Base-by-base conservation (phyloP, 37 sponge, comb jelly and placozoan species). In the Beroe forskalii region DNA sequence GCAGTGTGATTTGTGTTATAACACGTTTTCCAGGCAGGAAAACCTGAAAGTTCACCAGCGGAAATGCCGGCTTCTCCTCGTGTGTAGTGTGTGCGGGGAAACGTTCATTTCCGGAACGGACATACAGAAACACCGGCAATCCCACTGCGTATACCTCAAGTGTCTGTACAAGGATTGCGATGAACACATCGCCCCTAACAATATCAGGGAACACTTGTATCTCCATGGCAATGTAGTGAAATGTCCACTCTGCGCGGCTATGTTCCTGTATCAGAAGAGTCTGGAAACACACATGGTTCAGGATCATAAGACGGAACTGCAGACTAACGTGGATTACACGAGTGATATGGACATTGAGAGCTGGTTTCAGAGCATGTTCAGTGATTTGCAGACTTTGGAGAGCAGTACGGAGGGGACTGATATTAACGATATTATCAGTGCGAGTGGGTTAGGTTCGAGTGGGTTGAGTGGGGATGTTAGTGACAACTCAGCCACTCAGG, bases 121-220 rank as follows among this genome's bases (percentile, higher is more conserved):
- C 75, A 72, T 72, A 3, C 75, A 72, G 39, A 72, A 72, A 72
- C 75, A 72, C 75, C 23, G 75, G 30, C 75, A 72, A 20, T 38
- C 40, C 39, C 75, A 72, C 22, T 72, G 75, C 39, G 75, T 72
- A 3, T 72, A 72, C 75, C 39, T 72, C 20, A 72, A 72, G 40
- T 72, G 75, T 72, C 37, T 72, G 40, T 72, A 72, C 39, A 72
- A 72, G 38, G 75, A 72, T 30, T 72, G 75, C 22, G 28, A 72
- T 33, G 75, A 72, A 38, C 75, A 72, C 75, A 4, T 72, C 6
- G 32, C 75, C 37, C 40, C 40, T 3, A 39, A 72, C 2, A 32
- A 72, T 20, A 38, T 72, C 12, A 28, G 75, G 14, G 37, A 32
- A 38, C 75, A 72, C 40, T 37, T 72, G 40, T 32, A 35, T 3